phyloP scores from a whole-genome alignment of 2,888 invertebrate species.

The Conops quadrifasciatus region DNA sequence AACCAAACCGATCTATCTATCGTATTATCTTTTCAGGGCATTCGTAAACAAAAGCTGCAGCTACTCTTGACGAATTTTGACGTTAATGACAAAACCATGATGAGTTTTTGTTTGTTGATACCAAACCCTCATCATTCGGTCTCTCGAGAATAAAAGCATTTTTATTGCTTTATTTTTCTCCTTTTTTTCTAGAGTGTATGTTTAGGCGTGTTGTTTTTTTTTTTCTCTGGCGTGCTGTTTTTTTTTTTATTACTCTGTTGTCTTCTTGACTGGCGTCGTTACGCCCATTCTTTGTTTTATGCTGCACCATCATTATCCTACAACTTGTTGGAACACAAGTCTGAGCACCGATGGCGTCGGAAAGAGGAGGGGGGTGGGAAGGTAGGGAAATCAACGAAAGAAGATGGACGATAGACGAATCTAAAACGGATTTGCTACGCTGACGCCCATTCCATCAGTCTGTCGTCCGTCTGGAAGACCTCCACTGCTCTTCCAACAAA shows the following conservation, averaged over 20 bases:
- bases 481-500: not conserved
- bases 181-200: not conserved
- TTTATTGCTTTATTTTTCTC: too few species aligned
- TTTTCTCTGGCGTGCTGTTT: not conserved
- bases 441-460: conserved; percentile 17
- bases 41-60: too few species aligned
- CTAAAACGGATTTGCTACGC: not conserved
- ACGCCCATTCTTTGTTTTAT: conserved; percentile 32
- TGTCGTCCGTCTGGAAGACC: too few species aligned
- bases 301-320: conserved; percentile 5
- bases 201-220: not conserved
- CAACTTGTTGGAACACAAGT: conserved; percentile 23
- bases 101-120: not conserved
- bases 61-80: not conserved
- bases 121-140: not conserved
- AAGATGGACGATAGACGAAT: not conserved
- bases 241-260: not conserved
- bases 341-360: not conserved
- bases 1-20: too few species aligned
- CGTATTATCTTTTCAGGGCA: too few species aligned
- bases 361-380: not conserved
- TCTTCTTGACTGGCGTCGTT: not conserved
- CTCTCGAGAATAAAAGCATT: not conserved
- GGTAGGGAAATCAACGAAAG: not conserved
- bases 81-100: conserved; percentile 16